Evolutionary conservation across 2,888 invertebrate genomes (phyloP), one percentile per base, ranked within the genome.

Genomic region (Leptinotarsa rubiginosa): DNA sequence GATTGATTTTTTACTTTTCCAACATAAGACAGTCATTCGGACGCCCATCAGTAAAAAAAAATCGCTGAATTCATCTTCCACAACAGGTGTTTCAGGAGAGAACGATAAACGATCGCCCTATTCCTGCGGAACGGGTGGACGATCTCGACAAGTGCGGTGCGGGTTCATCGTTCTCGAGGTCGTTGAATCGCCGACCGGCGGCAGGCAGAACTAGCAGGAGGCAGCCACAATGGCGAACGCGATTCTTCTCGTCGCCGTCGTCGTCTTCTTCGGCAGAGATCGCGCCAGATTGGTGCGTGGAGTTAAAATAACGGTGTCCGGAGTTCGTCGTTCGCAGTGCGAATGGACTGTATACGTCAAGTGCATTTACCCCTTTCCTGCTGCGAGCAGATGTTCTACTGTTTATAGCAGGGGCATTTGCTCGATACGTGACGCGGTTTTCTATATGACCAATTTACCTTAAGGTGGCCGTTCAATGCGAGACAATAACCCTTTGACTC

Each of bases 101-200:
- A 12, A 31, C 15, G 18, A 31, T 7, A 16, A 59, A 41, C n/a
- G 25, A 62, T 62, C 16, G 62, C 62, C 62, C 62, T 62, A 41
- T n/a, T 62, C 62, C 62, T 62, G 62, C 62, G n/a, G 62, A 49
- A 50, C 65, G 67, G 47, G 67, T 54, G 56, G 49, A 56, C 41
- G 67, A 73, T 73, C 41, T 66, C 41, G 69, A 64, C 56, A 59
- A 49, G 54, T 65, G 69, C 41, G 15, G 15, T 10, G 20, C 66
- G 81, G 70, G 82, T 80, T 81, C 82, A 82, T 81, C 79, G 82
- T 76, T 79, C 82, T 73, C 76, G 75, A 80, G 81, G 82, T 82
- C 82, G 80, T 81, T 82, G 82, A 80, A 81, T 81, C 79, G 75
- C 75, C 52, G 62, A 5, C 62, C 25, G 62, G 62, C 62, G 41